These are phyloP conservation scores for Glaucomys volans DNA, from an alignment of 2,113 vertebrate species.

Conservation along the genomic window DNA sequence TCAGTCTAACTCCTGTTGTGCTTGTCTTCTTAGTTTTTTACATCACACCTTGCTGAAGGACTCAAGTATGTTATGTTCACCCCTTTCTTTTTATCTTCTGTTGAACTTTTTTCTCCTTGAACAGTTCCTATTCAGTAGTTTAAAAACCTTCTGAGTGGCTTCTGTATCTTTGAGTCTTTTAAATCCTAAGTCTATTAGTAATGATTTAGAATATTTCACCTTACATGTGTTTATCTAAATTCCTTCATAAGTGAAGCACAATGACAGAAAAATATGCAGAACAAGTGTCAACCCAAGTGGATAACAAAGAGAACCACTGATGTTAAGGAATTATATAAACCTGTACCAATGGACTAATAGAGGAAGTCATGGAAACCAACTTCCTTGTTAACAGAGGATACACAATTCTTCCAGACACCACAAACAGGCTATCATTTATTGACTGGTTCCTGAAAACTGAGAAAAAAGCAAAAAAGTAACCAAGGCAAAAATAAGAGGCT, in stretches of 20 bases:
- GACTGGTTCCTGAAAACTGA: background rate
- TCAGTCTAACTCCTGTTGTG: background rate
- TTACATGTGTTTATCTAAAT: background rate
- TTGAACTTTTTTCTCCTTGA: slow-evolving; percentile 62
- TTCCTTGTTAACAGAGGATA: background rate
- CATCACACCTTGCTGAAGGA: slow-evolving; percentile 42
- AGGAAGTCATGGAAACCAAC: background rate
- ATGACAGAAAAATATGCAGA: background rate
- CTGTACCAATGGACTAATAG: background rate
- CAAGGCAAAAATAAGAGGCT: background rate
- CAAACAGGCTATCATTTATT: background rate
- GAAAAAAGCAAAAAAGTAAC: background rate
- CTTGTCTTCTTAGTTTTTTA: slow-evolving; percentile 71
- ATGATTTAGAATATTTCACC: slow-evolving; percentile 14
- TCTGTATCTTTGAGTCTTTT: slow-evolving; percentile 66
- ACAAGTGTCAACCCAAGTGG: background rate
- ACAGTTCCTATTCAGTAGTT: slow-evolving; percentile 51
- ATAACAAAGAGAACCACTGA: background rate
- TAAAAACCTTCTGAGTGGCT: slow-evolving; percentile 64
- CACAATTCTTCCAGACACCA: background rate
- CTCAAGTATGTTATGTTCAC: background rate
- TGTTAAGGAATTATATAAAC: background rate
- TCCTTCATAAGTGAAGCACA: slow-evolving; percentile 21
- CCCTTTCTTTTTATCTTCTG: slow-evolving; percentile 61
- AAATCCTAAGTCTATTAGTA: background rate